phyloP scores from a whole-genome alignment of 1,140 invertebrate genomes.

The Melitaea cinxia region DNA sequence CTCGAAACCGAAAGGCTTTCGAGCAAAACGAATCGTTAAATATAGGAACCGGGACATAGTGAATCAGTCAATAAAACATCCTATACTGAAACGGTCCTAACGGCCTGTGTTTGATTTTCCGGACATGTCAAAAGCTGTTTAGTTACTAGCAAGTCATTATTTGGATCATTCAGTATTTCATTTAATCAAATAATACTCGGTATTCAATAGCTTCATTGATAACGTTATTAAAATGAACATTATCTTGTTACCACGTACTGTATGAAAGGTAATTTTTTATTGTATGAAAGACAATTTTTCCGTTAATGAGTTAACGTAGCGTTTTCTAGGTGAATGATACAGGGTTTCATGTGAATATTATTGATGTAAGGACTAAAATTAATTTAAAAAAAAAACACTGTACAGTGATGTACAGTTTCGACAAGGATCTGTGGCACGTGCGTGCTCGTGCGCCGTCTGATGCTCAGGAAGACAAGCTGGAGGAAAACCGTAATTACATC shows the following conservation, averaged over 20 bases:
- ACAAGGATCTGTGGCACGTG: slow-evolving; percentile 74
- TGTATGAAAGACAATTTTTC: not conserved
- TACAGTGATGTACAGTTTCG: slow-evolving; percentile 68
- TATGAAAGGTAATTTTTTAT: not conserved
- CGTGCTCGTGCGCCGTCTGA: slow-evolving; percentile 51
- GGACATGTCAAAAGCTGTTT: slow-evolving; percentile 6
- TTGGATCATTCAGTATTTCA: not conserved
- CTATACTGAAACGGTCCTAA: too few species aligned
- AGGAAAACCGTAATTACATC: slow-evolving; percentile 51
- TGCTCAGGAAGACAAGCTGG: slow-evolving; percentile 44
- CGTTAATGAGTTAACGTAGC: not conserved
- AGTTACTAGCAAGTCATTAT: not conserved
- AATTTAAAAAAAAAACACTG: too few species aligned
- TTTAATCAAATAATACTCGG: not conserved
- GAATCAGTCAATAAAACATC: too few species aligned
- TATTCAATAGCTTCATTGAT: not conserved
- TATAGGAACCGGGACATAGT: too few species aligned
- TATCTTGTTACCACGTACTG: not conserved
- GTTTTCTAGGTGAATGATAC: not conserved
- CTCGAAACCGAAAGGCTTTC: too few species aligned
- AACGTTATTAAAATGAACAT: not conserved
- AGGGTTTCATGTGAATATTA: not conserved
- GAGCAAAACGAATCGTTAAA: too few species aligned
- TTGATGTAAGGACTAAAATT: not conserved
- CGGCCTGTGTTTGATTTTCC: not conserved